These are phyloP conservation scores for Orthonyx spaldingii DNA, from an alignment of 2,113 vertebrate species.

Conservation along the genomic window DNA sequence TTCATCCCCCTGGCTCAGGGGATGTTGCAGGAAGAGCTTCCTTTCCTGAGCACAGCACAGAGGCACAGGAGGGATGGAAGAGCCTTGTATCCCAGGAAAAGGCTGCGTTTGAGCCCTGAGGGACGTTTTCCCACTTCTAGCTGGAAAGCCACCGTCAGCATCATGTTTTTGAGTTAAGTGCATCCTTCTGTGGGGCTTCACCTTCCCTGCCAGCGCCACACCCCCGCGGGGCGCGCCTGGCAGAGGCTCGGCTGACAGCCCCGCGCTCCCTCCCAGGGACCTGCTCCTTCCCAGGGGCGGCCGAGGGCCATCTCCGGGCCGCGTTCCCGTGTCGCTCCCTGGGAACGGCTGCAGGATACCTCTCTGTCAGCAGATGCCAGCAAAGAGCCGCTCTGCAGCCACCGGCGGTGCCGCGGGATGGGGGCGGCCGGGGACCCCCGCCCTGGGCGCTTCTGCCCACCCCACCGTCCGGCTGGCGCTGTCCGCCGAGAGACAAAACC, in stretches of 20 bases:
- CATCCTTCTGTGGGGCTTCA: not conserved
- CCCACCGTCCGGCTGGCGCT: not conserved
- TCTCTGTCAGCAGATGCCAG: constrained; percentile 48
- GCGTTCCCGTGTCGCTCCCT: rapidly evolving
- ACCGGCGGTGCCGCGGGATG: not conserved
- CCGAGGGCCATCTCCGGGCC: not conserved
- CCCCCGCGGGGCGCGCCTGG: not conserved
- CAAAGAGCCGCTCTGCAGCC: constrained; percentile 28
- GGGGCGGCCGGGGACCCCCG: not conserved
- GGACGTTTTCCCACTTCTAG: not conserved
- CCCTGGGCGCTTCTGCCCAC: not conserved
- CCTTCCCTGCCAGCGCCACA: not conserved
- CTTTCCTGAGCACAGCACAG: not conserved
- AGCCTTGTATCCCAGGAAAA: not conserved
- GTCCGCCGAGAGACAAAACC: not conserved
- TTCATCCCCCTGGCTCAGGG: not conserved
- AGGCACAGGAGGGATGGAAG: not conserved
- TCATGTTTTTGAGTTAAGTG: not conserved
- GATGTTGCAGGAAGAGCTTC: not conserved
- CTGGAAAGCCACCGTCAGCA: not conserved
- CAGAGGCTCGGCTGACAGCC: rapidly evolving
- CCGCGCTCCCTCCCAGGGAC: not conserved
- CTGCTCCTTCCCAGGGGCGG: not conserved
- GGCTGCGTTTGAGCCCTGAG: not conserved
- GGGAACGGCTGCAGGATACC: not conserved